Percentiles rank a stretch among this genome's conserved stretches.
These are phyloP conservation scores for Catonia carolina DNA, from an alignment of 2,888 invertebrate species.

Conservation along the genomic window DNA sequence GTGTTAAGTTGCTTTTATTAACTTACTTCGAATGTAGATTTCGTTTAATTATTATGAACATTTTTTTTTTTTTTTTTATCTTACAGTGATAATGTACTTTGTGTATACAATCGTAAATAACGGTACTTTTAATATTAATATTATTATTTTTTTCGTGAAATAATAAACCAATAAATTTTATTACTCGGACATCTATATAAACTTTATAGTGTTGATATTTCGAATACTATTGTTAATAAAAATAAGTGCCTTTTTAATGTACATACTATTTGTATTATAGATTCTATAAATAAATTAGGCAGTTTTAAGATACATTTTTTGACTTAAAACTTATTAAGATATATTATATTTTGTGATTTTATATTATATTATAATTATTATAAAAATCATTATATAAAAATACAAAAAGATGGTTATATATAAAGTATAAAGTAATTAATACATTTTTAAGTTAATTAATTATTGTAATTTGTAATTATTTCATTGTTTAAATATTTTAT, in stretches of 20 bases:
- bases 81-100: too few species aligned
- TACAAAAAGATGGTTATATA: constrained; percentile 9
- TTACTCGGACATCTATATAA: too few species aligned
- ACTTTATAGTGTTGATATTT: too few species aligned
- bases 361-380: constrained; percentile 28
- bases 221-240: too few species aligned
- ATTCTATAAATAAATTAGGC: not conserved
- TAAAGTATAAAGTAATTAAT: constrained; percentile 13
- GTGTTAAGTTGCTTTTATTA: too few species aligned
- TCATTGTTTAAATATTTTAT: constrained; percentile 18
- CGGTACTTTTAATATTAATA: too few species aligned
- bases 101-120: too few species aligned
- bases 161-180: too few species aligned
- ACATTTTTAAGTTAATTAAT: constrained; percentile 19
- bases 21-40: too few species aligned
- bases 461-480: constrained; percentile 18
- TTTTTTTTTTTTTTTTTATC: too few species aligned
- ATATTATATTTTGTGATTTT: constrained; percentile 29
- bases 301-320: constrained; percentile 30
- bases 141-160: too few species aligned
- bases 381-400: constrained; percentile 14
- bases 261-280: not conserved
- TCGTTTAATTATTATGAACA: too few species aligned
- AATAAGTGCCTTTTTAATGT: constrained; percentile 11
- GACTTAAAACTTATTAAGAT: constrained; percentile 32